Percentiles rank a stretch among this genome's conserved stretches.
Evolutionary conservation across 2,113 vertebrate genomes (phyloP).

Genomic region (Seriola dumerili): DNA sequence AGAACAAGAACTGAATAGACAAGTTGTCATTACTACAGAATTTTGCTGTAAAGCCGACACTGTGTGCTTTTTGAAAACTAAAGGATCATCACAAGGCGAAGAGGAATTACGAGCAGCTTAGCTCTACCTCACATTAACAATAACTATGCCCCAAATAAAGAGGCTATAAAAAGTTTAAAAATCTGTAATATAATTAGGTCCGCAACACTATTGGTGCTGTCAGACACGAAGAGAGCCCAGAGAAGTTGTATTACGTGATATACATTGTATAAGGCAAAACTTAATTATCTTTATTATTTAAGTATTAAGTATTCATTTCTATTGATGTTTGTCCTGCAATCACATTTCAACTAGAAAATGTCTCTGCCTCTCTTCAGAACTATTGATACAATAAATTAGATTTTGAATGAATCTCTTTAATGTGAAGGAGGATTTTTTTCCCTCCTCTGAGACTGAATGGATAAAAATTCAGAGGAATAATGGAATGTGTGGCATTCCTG

Average conservation of each 20-base stretch:
- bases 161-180: conserved; percentile 9
- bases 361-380: conserved; percentile 4
- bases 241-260: not conserved
- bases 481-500: conserved; percentile 57
- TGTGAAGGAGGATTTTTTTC: not conserved
- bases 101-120: not conserved
- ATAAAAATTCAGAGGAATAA: conserved; percentile 50
- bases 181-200: not conserved
- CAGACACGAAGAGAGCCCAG: not conserved
- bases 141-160: not conserved
- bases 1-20: conserved; percentile 5
- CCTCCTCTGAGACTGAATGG: conserved; percentile 11
- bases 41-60: not conserved
- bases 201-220: not conserved
- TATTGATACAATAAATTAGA: conserved; percentile 27
- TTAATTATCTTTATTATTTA: not conserved
- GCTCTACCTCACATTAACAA: not conserved
- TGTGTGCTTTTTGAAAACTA: not conserved
- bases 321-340: not conserved
- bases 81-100: not conserved
- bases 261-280: not conserved
- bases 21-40: not conserved
- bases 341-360: conserved; percentile 14
- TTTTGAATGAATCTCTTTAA: conserved; percentile 27
- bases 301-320: not conserved